These are phyloP conservation scores for Polyploca ridens DNA, from an alignment of 2,888 invertebrate species.

Conservation along the genomic window DNA sequence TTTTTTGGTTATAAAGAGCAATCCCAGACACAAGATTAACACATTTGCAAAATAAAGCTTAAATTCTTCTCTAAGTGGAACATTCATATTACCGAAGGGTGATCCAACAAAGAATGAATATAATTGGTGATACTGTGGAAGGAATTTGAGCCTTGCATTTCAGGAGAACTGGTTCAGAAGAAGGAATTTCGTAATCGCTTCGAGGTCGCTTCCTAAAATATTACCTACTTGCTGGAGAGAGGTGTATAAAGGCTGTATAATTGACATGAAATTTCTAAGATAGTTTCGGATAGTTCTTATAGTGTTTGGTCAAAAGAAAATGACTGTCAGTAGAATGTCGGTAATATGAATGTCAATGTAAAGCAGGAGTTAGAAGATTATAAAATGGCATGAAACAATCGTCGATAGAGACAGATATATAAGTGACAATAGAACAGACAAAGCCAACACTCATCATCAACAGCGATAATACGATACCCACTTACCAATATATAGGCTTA, in stretches of 20 bases:
- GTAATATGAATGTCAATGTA: slow-evolving; percentile 53
- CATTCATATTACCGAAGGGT: slow-evolving; percentile 41
- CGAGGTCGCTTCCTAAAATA: no score
- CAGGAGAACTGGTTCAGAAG: no score
- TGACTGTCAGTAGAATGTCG: slow-evolving; percentile 29
- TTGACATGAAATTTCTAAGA: no score
- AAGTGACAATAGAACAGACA: slow-evolving; percentile 69
- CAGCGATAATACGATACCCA: slow-evolving; percentile 68
- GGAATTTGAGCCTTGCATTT: no score
- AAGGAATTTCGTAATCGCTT: no score
- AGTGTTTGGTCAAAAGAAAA: background rate
- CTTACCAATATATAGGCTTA: slow-evolving; percentile 73
- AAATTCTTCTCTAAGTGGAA: slow-evolving; percentile 38
- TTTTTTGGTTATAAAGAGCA: slow-evolving; percentile 45
- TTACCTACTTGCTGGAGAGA: no score
- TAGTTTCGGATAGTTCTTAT: no score
- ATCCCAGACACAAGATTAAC: slow-evolving; percentile 62
- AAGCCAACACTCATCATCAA: slow-evolving; percentile 73
- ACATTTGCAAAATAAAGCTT: slow-evolving; percentile 65
- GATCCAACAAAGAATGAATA: background rate
- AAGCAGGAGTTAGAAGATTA: slow-evolving; percentile 47
- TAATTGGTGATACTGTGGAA: no score
- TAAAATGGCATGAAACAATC: slow-evolving; percentile 53
- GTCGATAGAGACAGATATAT: slow-evolving; percentile 54
- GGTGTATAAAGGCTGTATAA: no score